phyloP scores from a whole-genome alignment of 2,797 vertebrate species.

The Typhlichthys eigenmanni region DNA sequence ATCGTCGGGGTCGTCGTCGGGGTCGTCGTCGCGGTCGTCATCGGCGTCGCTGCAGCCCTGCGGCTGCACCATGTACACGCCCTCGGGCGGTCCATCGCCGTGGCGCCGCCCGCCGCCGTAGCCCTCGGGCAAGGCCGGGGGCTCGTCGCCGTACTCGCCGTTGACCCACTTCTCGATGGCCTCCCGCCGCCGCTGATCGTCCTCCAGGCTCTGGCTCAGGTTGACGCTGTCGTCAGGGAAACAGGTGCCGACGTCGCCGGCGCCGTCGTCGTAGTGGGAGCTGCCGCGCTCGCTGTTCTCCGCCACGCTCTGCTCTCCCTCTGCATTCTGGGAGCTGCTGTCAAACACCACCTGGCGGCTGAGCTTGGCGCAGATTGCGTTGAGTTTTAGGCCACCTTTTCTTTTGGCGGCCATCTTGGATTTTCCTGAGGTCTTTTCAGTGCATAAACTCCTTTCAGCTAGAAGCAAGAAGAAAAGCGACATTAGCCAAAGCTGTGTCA shows the following conservation, averaged over 20 bases:
- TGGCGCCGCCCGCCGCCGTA: constrained; percentile 67
- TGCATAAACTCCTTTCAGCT: constrained; percentile 99
- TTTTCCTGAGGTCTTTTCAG: constrained; percentile 96
- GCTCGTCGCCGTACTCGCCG: constrained; percentile 93
- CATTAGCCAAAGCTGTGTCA: constrained; percentile 29
- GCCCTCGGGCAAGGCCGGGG: constrained; percentile 50
- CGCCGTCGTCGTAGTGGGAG: constrained; percentile 76
- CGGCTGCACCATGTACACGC: constrained; percentile 98
- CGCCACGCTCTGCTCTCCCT: constrained; percentile 75
- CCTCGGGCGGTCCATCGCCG: constrained; percentile 86
- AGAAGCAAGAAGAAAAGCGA: constrained; percentile 19
- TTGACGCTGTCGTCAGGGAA: constrained; percentile 76
- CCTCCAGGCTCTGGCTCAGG: constrained; percentile 85
- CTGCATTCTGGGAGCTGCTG: constrained; percentile 83
- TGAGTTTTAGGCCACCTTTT: constrained; percentile 99
- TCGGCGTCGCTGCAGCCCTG: constrained; percentile 97
- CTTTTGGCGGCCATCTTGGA: constrained; percentile 98
- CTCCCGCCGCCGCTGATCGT: constrained; percentile 93
- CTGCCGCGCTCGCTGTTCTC: constrained; percentile 82
- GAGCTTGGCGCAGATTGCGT: constrained; percentile 99
- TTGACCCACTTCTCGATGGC: constrained; percentile 99
- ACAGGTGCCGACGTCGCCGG: constrained; percentile 62
- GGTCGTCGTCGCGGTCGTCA: constrained; percentile 81
- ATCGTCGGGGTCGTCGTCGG: constrained; percentile 59
- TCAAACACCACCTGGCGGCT: constrained; percentile 97